Conservation (phyloP, 2,797 vertebrate genomes). For the Acipenser oxyrinchus region DNA sequence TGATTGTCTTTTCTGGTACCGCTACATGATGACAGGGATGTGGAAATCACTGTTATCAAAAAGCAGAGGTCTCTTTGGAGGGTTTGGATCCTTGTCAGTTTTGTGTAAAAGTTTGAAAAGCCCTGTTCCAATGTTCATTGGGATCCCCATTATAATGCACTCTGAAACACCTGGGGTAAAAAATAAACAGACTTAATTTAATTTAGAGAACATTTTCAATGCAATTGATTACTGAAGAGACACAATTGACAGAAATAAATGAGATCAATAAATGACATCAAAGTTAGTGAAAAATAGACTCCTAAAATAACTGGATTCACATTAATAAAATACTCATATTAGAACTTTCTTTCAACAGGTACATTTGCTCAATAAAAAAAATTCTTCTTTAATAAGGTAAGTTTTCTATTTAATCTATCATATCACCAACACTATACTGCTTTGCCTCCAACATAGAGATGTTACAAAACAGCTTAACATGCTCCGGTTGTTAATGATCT, state of each 20-base stretch:
- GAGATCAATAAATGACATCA: background rate
- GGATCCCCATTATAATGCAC: slow-evolving; percentile 98
- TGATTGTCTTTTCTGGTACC: background rate
- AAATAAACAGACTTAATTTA: no score
- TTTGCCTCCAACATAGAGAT: no score
- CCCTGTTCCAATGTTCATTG: slow-evolving; percentile 96
- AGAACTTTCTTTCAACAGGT: no score
- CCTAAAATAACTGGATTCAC: no score
- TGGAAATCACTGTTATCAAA: slow-evolving; percentile 86
- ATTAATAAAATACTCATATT: no score
- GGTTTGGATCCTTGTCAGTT: slow-evolving; percentile 70
- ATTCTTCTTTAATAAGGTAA: no score
- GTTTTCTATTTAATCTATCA: no score
- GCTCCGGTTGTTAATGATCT: no score
- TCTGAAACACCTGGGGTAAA: slow-evolving; percentile 79
- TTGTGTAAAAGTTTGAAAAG: slow-evolving; percentile 92
- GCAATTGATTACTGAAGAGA: background rate
- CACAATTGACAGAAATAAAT: background rate
- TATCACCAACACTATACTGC: no score
- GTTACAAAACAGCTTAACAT: no score
- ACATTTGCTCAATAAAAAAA: no score
- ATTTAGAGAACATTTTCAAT: no score
- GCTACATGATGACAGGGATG: slow-evolving; percentile 69
- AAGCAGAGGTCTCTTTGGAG: slow-evolving; percentile 72
- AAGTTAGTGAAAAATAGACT: background rate